A percentile compares a stretch with the other conserved stretches of the same genome.
phyloP scores from a whole-genome alignment of 2,797 vertebrate species.

The Chrosomus eos region DNA sequence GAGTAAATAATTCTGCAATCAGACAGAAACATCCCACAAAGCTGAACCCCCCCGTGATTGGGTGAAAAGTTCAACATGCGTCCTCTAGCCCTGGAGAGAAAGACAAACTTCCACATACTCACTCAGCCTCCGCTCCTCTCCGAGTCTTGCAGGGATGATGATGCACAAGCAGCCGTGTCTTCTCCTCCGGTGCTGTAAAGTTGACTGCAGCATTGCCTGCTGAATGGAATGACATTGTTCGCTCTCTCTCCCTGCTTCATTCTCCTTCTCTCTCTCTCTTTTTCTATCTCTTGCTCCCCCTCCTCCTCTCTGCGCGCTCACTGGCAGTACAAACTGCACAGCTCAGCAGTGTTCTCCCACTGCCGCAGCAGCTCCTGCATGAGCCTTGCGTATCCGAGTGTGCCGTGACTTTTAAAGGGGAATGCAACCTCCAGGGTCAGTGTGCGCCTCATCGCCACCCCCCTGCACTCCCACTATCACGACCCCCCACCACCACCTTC shows the following conservation, averaged over 20 bases:
- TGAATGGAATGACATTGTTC: constrained; percentile 91
- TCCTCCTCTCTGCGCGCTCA: constrained; percentile 70
- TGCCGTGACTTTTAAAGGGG: constrained; percentile 90
- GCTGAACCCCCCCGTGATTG: constrained; percentile 7
- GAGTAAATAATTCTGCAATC: constrained; percentile 17
- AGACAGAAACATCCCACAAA: constrained; percentile 2
- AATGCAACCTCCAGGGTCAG: constrained; percentile 84
- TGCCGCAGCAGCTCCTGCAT: constrained; percentile 85
- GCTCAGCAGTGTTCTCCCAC: constrained; percentile 87
- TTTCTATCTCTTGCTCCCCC: constrained; percentile 71
- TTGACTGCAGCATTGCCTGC: constrained; percentile 89
- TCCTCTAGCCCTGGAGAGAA: constrained; percentile 37
- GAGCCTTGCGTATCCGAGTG: constrained; percentile 86
- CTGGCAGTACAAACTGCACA: constrained; percentile 88
- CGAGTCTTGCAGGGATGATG: constrained; percentile 41
- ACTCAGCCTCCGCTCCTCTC: constrained; percentile 66
- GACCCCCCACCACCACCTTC: constrained; percentile 50
- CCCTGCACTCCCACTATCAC: constrained; percentile 63
- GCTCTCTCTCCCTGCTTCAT: constrained; percentile 49
- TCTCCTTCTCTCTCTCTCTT: constrained; percentile 63
- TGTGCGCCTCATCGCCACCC: constrained; percentile 69
- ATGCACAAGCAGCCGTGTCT: constrained; percentile 68
- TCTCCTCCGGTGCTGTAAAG: constrained; percentile 78
- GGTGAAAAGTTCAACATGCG: constrained; percentile 50
- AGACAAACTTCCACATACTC: constrained; percentile 77